A percentile compares a stretch with the other conserved stretches of the same genome.
Conservation (phyloP, 2,888 invertebrate species). For the Perizoma affinitatum region DNA sequence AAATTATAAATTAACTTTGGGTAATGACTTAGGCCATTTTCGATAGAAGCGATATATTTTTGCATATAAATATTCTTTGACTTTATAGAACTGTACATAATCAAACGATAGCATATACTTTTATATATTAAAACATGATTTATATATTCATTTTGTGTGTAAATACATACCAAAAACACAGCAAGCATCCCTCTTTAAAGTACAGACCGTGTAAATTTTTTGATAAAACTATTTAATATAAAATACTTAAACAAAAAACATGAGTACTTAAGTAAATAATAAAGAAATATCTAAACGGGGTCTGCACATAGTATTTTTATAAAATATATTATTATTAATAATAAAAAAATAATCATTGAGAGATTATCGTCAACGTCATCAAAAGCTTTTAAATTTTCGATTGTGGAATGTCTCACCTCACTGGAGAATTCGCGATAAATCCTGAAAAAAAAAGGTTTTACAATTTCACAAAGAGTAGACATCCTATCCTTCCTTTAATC, state of each 20-base stretch:
- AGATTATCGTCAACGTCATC: conserved; percentile 66
- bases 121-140: conserved; percentile 1
- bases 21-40: conserved; percentile 27
- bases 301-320: conserved; percentile 33
- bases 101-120: not conserved
- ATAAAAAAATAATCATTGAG: conserved; percentile 54
- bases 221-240: conserved; percentile 21
- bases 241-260: conserved; percentile 31
- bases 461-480: conserved; percentile 1
- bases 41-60: conserved; percentile 4
- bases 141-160: conserved; percentile 4
- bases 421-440: conserved; percentile 74
- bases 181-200: conserved; percentile 16
- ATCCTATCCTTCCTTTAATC: not conserved
- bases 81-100: conserved; percentile 2
- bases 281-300: conserved; percentile 34
- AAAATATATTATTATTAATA: conserved; percentile 42
- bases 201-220: conserved; percentile 35
- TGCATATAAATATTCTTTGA: conserved; percentile 5
- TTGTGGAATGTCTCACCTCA: conserved; percentile 76
- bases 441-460: conserved; percentile 56
- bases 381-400: conserved; percentile 53
- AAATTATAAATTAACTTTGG: conserved; percentile 18
- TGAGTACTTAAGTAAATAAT: conserved; percentile 35
- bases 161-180: conserved; percentile 28